Evolutionary conservation across 2,113 vertebrate genomes (phyloP).

Genomic region (Lathamus discolor): DNA sequence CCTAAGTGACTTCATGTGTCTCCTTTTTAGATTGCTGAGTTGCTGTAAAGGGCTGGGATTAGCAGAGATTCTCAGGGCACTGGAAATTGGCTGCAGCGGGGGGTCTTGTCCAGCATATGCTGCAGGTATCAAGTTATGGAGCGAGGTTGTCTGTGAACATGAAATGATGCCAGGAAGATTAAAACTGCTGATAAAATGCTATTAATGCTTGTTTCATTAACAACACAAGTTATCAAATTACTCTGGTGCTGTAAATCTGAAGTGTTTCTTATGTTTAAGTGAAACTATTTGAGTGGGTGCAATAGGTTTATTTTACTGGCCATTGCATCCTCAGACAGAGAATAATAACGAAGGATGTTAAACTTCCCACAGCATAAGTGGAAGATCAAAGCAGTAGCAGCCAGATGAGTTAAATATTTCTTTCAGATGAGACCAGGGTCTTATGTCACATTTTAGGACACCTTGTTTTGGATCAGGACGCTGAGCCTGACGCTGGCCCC

Average conservation of each 20-base stretch:
- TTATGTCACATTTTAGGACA: background rate
- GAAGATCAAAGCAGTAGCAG: background rate
- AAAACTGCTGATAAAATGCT: background rate
- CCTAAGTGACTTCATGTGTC: constrained; percentile 19
- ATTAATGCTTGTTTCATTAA: constrained; percentile 3
- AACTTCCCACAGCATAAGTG: background rate
- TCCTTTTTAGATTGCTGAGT: background rate
- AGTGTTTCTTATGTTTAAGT: background rate
- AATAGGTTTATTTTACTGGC: background rate
- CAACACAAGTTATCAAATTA: background rate
- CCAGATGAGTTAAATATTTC: background rate
- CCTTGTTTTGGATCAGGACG: background rate
- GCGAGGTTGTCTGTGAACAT: background rate
- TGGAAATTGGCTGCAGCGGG: background rate
- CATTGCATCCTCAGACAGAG: background rate
- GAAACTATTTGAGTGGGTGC: background rate
- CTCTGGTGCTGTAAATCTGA: background rate
- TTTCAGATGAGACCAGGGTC: background rate
- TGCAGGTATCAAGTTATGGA: background rate
- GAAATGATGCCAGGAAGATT: constrained; percentile 17
- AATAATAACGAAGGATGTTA: background rate
- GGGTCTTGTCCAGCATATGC: background rate
- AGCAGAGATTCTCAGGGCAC: background rate
- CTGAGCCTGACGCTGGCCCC: background rate
- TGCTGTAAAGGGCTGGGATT: constrained; percentile 24